Percentiles rank a stretch among this genome's conserved stretches.
Evolutionary conservation across 2,888 invertebrate genomes (phyloP).

Genomic region (Polymixis flavicincta): DNA sequence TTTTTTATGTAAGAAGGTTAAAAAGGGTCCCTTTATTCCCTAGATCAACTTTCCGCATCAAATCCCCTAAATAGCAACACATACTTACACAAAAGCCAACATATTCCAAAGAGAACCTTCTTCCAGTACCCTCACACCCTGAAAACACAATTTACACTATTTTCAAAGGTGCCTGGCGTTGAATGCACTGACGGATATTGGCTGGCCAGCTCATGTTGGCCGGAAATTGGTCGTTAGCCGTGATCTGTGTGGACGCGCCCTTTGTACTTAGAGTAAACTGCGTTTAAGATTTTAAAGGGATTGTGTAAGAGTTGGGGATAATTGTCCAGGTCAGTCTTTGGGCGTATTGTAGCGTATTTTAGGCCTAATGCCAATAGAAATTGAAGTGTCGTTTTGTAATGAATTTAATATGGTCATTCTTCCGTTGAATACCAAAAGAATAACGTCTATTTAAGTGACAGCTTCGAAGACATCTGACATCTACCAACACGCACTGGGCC

Average conservation of each 20-base stretch:
- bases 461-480: no score
- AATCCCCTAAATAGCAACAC: background rate
- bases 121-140: conserved; percentile 33
- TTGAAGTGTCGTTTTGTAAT: no score
- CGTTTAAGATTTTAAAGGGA: conserved; percentile 39
- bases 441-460: no score
- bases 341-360: conserved; percentile 1
- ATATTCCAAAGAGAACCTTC: conserved; percentile 19
- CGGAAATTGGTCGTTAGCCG: conserved; percentile 64
- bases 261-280: conserved; percentile 42
- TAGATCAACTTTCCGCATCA: conserved; percentile 11
- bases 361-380: no score
- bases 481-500: no score
- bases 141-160: conserved; percentile 57
- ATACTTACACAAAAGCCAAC: conserved; percentile 11
- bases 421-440: no score
- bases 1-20: no score
- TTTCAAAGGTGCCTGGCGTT: conserved; percentile 46
- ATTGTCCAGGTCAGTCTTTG: background rate
- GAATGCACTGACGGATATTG: conserved; percentile 56
- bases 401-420: no score
- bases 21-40: background rate
- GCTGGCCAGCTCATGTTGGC: conserved; percentile 31
- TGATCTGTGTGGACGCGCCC: conserved; percentile 36
- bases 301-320: background rate